Evolutionary conservation across 2,113 vertebrate genomes (phyloP).

Genomic region (Rhodinocichla rosea): DNA sequence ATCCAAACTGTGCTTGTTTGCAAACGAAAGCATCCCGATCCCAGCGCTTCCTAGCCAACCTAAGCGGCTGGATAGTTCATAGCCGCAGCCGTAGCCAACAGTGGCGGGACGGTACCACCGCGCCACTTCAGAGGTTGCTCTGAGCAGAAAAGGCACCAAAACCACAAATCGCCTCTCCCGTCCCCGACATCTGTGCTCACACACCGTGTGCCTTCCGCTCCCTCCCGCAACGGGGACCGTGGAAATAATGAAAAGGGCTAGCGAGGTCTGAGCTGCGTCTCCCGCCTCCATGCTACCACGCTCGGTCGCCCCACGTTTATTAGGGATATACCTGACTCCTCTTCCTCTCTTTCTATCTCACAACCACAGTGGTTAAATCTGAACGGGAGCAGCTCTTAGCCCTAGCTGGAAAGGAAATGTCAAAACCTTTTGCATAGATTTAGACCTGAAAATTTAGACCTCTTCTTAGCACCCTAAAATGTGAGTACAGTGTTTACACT

Average conservation of each 20-base stretch:
- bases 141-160: neutral
- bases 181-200: neutral
- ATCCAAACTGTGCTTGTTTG: neutral
- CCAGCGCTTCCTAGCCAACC: neutral
- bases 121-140: neutral
- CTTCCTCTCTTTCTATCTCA: constrained; percentile 4
- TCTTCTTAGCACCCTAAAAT: constrained; percentile 8
- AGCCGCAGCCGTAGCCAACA: neutral
- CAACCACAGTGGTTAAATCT: neutral
- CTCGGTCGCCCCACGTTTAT: neutral
- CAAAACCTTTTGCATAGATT: constrained; percentile 40
- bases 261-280: neutral
- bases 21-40: neutral
- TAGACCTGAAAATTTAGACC: neutral
- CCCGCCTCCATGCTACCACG: neutral
- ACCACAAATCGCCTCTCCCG: neutral
- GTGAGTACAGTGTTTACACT: neutral
- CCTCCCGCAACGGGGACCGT: neutral
- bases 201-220: neutral
- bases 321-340: neutral
- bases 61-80: neutral
- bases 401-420: neutral
- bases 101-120: neutral
- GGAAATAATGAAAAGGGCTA: neutral
- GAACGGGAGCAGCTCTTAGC: neutral